A percentile compares a stretch with the other conserved stretches of the same genome.
Conservation (phyloP, 2,113 vertebrate genomes). For the Peucedramus taeniatus region DNA sequence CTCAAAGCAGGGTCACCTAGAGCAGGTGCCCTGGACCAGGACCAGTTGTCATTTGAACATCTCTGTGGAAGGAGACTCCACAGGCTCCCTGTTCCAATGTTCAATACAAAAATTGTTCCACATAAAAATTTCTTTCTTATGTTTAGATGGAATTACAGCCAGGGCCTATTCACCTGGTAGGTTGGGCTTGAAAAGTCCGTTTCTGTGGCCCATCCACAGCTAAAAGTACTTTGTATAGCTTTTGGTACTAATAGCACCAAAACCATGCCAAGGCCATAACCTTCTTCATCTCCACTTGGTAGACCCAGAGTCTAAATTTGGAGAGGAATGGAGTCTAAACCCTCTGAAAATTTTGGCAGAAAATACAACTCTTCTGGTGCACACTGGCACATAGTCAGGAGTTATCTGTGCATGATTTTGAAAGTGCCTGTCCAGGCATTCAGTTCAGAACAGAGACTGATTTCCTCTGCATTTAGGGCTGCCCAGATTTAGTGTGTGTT, state of each 20-base stretch:
- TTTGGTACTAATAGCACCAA: not conserved
- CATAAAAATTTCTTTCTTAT: not conserved
- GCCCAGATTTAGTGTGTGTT: not conserved
- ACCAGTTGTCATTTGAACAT: not conserved
- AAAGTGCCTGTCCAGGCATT: not conserved
- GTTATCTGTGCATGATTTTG: not conserved
- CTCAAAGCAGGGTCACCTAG: not conserved
- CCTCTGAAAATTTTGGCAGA: not conserved
- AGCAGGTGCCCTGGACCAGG: rapidly evolving
- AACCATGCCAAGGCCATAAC: not conserved
- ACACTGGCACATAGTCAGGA: not conserved
- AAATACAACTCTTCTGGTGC: not conserved
- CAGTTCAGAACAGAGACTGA: not conserved
- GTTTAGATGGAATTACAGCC: not conserved
- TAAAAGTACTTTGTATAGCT: not conserved
- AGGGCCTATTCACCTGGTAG: not conserved
- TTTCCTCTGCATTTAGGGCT: not conserved
- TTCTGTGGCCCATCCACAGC: not conserved
- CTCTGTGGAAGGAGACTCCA: not conserved
- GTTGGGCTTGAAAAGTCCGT: not conserved
- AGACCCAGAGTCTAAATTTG: not conserved
- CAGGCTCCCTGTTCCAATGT: not conserved
- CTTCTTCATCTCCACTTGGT: not conserved
- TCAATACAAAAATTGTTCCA: too few relatives aligned
- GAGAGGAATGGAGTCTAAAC: not conserved